Percentiles rank a stretch among this genome's conserved stretches.
phyloP scores from a whole-genome alignment of 2,797 vertebrate species.

The Peromyscus eremicus region DNA sequence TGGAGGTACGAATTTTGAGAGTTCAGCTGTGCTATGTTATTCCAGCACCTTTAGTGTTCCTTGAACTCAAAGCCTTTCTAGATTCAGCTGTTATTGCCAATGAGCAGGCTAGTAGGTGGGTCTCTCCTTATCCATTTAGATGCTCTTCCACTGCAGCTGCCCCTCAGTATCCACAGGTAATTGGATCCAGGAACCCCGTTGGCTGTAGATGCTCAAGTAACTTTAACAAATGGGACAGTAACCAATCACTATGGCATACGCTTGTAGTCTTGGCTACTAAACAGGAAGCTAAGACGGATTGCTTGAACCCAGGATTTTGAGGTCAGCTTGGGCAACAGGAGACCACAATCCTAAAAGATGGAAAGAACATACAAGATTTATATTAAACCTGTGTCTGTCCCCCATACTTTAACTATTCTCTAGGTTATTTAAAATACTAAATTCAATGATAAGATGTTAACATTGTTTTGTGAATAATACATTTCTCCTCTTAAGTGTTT shows the following conservation, averaged over 20 bases:
- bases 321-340: neutral
- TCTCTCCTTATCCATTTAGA: neutral
- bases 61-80: neutral
- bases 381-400: neutral
- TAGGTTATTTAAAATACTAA: neutral
- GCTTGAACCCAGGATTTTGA: neutral
- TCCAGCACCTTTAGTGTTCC: neutral
- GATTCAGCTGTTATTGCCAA: slow-evolving; percentile 14
- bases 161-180: neutral
- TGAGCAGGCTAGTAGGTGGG: neutral
- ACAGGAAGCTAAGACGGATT: neutral
- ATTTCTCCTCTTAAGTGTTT: neutral
- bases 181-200: neutral
- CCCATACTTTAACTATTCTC: neutral
- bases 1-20: neutral
- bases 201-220: neutral
- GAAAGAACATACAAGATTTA: neutral
- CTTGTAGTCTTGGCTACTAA: neutral
- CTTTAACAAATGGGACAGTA: neutral
- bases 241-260: neutral
- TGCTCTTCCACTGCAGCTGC: neutral
- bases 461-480: neutral
- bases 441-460: neutral
- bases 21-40: neutral
- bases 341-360: neutral